Percentiles rank a stretch among this genome's conserved stretches.
Conservation (phyloP, 2,888 invertebrate species). For the Xylophagus ater region DNA sequence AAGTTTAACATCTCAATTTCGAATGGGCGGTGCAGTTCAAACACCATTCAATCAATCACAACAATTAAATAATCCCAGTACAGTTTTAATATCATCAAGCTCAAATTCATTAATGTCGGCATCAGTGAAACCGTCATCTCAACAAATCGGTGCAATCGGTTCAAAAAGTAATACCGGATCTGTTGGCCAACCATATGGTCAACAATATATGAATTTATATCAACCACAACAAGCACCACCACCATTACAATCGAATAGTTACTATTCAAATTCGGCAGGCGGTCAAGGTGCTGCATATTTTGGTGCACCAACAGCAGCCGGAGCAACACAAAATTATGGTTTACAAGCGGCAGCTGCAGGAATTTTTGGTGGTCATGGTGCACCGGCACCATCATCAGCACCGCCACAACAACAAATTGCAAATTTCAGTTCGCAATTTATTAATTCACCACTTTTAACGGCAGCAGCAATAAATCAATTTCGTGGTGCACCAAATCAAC, state of each 20-base stretch:
- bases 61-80: slow-evolving; percentile 69
- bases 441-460: slow-evolving; percentile 52
- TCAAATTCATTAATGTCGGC: slow-evolving; percentile 84
- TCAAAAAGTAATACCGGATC: slow-evolving; percentile 31
- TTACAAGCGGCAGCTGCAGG: slow-evolving; percentile 32
- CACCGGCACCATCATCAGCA: slow-evolving; percentile 24
- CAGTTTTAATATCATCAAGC: slow-evolving; percentile 77
- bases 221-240: slow-evolving; percentile 34
- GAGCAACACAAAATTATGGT: slow-evolving; percentile 34
- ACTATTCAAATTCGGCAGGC: slow-evolving; percentile 38
- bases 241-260: slow-evolving; percentile 37
- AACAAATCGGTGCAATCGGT: slow-evolving; percentile 76
- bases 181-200: slow-evolving; percentile 25
- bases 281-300: slow-evolving; percentile 37
- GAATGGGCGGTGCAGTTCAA: slow-evolving; percentile 46
- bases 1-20: slow-evolving; percentile 48
- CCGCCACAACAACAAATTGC: slow-evolving; percentile 37
- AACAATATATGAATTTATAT: slow-evolving; percentile 39
- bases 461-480: slow-evolving; percentile 42
- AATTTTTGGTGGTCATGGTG: slow-evolving; percentile 35
- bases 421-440: slow-evolving; percentile 45
- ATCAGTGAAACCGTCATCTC: slow-evolving; percentile 69
- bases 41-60: slow-evolving; percentile 67
- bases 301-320: slow-evolving; percentile 32
- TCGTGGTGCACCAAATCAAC: slow-evolving; percentile 36